These are phyloP conservation scores for Anabacerthia variegaticeps DNA, from an alignment of 2,797 vertebrate species.

Conservation along the genomic window DNA sequence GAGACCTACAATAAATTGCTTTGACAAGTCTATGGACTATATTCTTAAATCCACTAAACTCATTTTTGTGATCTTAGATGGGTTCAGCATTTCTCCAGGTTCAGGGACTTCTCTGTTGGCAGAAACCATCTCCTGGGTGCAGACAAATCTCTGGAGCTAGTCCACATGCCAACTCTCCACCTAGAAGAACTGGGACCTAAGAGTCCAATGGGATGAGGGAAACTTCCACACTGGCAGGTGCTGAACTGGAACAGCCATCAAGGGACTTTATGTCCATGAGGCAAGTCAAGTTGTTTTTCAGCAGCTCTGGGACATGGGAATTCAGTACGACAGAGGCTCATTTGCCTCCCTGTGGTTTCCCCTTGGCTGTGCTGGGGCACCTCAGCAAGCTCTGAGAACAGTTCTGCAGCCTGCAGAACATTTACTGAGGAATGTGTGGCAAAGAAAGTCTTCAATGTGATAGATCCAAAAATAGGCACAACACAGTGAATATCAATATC, in stretches of 20 bases:
- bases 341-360: neutral
- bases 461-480: neutral
- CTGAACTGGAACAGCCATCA: neutral
- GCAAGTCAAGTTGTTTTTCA: neutral
- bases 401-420: neutral
- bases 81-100: neutral
- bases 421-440: neutral
- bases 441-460: neutral
- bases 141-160: neutral
- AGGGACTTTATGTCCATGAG: neutral
- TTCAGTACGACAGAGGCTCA: neutral
- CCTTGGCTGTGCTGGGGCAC: neutral
- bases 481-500: slow-evolving; percentile 12
- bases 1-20: neutral
- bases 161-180: neutral
- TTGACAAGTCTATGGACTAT: neutral
- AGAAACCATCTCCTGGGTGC: neutral
- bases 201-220: neutral
- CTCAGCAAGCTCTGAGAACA: neutral
- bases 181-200: neutral
- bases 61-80: neutral
- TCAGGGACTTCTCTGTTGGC: neutral
- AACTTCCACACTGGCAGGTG: neutral
- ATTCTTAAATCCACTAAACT: neutral
- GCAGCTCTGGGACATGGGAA: neutral